These are phyloP conservation scores for Cynocephalus volans DNA, from an alignment of 2,113 vertebrate species.

Conservation along the genomic window DNA sequence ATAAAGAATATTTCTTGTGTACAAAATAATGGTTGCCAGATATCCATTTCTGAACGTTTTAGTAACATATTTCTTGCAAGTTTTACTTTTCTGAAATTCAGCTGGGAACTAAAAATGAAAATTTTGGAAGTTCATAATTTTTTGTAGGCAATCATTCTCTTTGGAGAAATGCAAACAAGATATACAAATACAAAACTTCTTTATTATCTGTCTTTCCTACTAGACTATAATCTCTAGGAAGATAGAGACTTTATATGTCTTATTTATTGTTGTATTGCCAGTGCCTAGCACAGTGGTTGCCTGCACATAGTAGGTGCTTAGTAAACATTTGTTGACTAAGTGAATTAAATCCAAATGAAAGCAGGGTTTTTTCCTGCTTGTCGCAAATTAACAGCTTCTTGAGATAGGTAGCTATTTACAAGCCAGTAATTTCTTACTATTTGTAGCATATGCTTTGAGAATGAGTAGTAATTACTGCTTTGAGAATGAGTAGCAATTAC, in stretches of 20 bases:
- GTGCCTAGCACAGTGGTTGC: not conserved
- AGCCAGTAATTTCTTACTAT: conserved; percentile 7
- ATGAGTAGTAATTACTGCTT: conserved; percentile 38
- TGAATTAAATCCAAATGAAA: conserved; percentile 54
- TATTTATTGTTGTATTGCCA: not conserved
- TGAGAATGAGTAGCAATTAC: conserved; percentile 54
- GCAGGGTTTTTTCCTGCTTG: conserved; percentile 48
- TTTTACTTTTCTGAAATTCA: conserved; percentile 59
- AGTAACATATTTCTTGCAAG: not conserved
- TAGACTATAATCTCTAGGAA: not conserved
- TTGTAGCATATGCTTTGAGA: conserved; percentile 46
- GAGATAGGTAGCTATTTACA: conserved; percentile 32
- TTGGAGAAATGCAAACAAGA: conserved; percentile 43
- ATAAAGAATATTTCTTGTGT: conserved; percentile 48
- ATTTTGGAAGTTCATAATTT: not conserved
- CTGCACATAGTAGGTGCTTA: conserved; percentile 1
- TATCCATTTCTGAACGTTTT: conserved; percentile 8
- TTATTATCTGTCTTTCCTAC: conserved; percentile 36
- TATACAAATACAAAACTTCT: not conserved
- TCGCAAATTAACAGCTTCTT: conserved; percentile 37
- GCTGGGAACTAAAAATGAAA: conserved; percentile 57
- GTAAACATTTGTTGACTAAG: conserved; percentile 18
- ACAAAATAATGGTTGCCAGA: conserved; percentile 2
- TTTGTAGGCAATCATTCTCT: conserved; percentile 9
- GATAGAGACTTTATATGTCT: not conserved